Base-by-base conservation (phyloP, 2,797 vertebrate genomes). In the Gymnothorax reevesii region DNA sequence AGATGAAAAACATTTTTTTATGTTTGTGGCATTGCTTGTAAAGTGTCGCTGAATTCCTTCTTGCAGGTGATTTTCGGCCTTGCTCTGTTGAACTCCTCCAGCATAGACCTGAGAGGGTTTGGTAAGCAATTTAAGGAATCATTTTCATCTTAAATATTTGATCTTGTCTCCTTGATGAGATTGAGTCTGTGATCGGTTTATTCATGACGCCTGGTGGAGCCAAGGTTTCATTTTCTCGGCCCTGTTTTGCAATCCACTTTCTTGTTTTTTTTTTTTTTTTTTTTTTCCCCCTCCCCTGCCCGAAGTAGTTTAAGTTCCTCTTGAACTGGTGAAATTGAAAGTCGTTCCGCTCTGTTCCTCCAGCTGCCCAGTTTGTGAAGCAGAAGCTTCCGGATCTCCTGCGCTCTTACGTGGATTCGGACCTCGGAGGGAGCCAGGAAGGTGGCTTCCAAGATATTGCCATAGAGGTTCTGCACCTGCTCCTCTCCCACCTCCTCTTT, bases 391-490 rank as follows among this genome's bases (percentile, higher is more conserved):
- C 99, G 0, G 99, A 99, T 93, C 98, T 99, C 89, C 94, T 99
- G 92, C 98, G 99, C 86, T 99, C 99, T 84, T 99, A 99, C 95
- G 97, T 99, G 93, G 98, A 99, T 97, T 97, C 97, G 2, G 98
- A 99, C 96, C 98, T 99, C 71, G 97, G 98, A 91, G 98, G 97
- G 93, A 99, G 96, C 95, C 98, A 99, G 96, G 98, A 99, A 99
- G 99, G 99, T 99, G 99, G 99, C 97, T 99, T 99, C 96, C 99
- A 99, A 93, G 99, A 99, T 95, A 99, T 99, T 95, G 98, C 99
- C 91, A 99, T 99, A 97, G 99, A 99, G 95, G 98, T 99, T 94
- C 96, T 99, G 95, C 98, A 99, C 95, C 97, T 99, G 92, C 97
- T 99, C 93, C 99, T 99, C 95, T 99, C 98, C 95, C 98, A 99